Percentiles rank a stretch among this genome's conserved stretches.
Evolutionary conservation across 2,888 invertebrate species (phyloP).

Genomic region (Cantharis nigra): DNA sequence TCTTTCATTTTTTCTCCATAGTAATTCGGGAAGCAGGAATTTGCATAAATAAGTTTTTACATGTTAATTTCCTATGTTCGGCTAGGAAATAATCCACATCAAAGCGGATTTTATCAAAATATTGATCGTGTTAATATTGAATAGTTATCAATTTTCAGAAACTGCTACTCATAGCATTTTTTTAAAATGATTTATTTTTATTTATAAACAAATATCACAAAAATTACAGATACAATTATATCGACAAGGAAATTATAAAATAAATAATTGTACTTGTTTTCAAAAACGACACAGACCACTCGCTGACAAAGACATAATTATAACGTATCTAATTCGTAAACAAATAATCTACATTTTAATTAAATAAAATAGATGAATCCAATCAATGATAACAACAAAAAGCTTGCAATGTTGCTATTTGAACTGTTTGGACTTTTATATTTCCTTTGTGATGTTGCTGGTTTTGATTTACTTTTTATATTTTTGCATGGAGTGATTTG

Average conservation of each 20-base stretch:
- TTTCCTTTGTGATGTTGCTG: neutral
- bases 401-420: neutral
- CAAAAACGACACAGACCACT: neutral
- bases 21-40: too few relatives aligned
- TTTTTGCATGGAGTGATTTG: slow-evolving; percentile 66
- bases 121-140: too few relatives aligned
- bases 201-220: neutral
- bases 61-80: too few relatives aligned
- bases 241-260: neutral
- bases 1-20: too few relatives aligned
- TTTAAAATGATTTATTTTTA: neutral
- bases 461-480: neutral
- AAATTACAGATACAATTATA: too few relatives aligned
- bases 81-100: too few relatives aligned
- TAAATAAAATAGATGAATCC: neutral
- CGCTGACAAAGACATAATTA: neutral
- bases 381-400: neutral
- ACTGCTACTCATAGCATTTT: too few relatives aligned
- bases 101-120: too few relatives aligned
- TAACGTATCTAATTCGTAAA: neutral
- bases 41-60: too few relatives aligned
- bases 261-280: neutral
- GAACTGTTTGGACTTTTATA: neutral
- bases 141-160: too few relatives aligned
- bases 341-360: neutral